Evolutionary conservation across 2,113 vertebrate species (phyloP), one percentile per base, ranked within the genome.

Genomic region (Tursiops truncatus): DNA sequence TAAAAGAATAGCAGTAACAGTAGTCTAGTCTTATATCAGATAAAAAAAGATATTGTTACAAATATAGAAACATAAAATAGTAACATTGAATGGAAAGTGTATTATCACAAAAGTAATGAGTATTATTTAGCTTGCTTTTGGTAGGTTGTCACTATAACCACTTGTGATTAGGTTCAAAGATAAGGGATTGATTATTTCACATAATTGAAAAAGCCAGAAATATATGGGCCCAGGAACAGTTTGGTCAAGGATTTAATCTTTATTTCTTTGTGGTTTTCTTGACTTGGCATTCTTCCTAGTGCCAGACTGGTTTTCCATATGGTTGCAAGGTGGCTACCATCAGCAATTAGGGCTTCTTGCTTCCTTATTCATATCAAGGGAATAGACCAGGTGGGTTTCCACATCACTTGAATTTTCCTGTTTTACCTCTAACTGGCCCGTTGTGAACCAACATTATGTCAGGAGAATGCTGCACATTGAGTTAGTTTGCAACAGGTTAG

Each of bases 1-100:
- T 93, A 60, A 73, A 94, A 96, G n/a, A 85, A 96, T 88, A 86
- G 93, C 83, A 94, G 63, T 95, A 50, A 71, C 11, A 60, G 25
- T 50, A 80, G 5, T 74, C 36, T 62, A 88, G 41, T 60, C 28
- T 67, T 94, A 70, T 94, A 70, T 58, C 47, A 86, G 63, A 71
- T 94, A 82, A 95, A 82, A 89, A 86, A 87, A 91, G 28, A 10
- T 44, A 41, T 50, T 71, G 12, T 86, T 94, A 10, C 26, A 79
- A 71, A 53, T 87, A 44, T 60, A 56, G 77, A 95, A 77, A 60
- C 18, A 94, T 92, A 44, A 89, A 79, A 31, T 17, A 94, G 67
- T 82, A 26, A 85, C 96, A 70, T 41, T 86, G 18, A 58, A 87
- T 53, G 13, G 50, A 83, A 96, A 73, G 47, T 80, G 41, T 15